Conservation (phyloP, 2,888 invertebrate species). For the Drosophila nr. perissopoda region DNA sequence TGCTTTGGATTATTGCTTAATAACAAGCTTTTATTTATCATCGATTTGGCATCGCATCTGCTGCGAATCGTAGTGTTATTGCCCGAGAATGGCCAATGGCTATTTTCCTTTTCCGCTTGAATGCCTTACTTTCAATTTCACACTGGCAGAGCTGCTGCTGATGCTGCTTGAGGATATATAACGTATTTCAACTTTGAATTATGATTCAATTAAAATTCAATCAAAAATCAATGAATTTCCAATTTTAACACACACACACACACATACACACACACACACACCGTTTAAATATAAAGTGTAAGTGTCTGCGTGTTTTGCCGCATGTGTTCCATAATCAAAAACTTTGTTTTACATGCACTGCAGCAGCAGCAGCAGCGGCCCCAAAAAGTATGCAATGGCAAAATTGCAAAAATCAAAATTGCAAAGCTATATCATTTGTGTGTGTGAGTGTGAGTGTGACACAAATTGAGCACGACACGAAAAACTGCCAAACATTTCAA, state of each 20-base stretch:
- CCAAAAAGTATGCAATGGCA: conserved; percentile 72
- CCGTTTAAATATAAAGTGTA: conserved; percentile 1
- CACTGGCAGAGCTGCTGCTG: background rate
- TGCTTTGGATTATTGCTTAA: conserved; percentile 70
- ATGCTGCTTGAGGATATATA: conserved; percentile 1
- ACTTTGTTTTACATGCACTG: conserved; percentile 71
- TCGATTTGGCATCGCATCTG: conserved; percentile 63
- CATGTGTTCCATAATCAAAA: conserved; percentile 60
- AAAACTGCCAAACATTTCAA: conserved; percentile 79
- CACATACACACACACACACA: conserved; percentile 16
- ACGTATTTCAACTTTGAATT: conserved; percentile 50
- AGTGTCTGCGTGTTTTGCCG: conserved; percentile 28
- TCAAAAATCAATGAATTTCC: conserved; percentile 71
- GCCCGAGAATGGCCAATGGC: conserved; percentile 36
- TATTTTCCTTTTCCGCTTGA: conserved; percentile 47
- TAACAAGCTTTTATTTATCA: conserved; percentile 75
- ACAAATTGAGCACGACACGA: conserved; percentile 77
- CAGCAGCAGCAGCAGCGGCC: conserved; percentile 58
- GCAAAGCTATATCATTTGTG: conserved; percentile 56
- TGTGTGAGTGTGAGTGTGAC: conserved; percentile 55
- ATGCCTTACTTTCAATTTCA: conserved; percentile 49
- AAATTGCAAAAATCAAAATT: conserved; percentile 75
- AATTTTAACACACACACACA: conserved; percentile 26
- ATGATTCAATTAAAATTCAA: conserved; percentile 77
- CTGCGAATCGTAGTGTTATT: conserved; percentile 47